Evolutionary conservation across 2,113 vertebrate genomes (phyloP), one percentile per base, ranked within the genome.

Genomic region (Myotis davidii): DNA sequence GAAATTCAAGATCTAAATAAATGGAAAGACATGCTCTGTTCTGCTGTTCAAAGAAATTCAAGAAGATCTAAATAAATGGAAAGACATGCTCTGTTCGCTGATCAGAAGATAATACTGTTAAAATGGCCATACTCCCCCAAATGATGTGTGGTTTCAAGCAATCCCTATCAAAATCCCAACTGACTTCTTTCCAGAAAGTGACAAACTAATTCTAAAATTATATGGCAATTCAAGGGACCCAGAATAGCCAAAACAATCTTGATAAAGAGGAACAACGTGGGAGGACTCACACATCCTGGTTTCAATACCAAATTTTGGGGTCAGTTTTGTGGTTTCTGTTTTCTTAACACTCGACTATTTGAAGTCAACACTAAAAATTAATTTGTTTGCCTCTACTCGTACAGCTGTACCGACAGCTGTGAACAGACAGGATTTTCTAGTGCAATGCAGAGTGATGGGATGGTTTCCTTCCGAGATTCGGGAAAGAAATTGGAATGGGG

Each of bases 261-360:
- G 45, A 81, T 59, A 39, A n/a, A 45, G 56, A 76, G 23, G 11
- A 42, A 87, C 34, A 52, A 39, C n/a, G 4, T 17, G 70, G 34
- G 29, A 27, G 23, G 67, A 64, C 39, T 72, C 67, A 72, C 27
- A 12, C 12, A 3, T 50, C 23, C 59, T 76, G 16, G n/a, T 67
- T 56, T 67, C 59, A 67, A 86, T 86, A 34, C 72, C 37, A 3
- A 87, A 37, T 18, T 72, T 14, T 64, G 87, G 27, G 94, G 96
- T 96, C 94, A 86, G 81, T 73, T 94, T 89, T 17, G 25, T 95
- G 76, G 88, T 82, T 96, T 64, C 61, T 92, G 85, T 94, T 95
- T 94, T 94, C 78, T 94, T 96, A 50, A 82, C 34, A 86, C 73
- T 25, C 84, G 34, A 72, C 52, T 78, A 61, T 85, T 70, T 73